A percentile compares a stretch with the other conserved stretches of the same genome.
Evolutionary conservation across 2,888 invertebrate species (phyloP).

Genomic region (Hemistola chrysoprasaria): DNA sequence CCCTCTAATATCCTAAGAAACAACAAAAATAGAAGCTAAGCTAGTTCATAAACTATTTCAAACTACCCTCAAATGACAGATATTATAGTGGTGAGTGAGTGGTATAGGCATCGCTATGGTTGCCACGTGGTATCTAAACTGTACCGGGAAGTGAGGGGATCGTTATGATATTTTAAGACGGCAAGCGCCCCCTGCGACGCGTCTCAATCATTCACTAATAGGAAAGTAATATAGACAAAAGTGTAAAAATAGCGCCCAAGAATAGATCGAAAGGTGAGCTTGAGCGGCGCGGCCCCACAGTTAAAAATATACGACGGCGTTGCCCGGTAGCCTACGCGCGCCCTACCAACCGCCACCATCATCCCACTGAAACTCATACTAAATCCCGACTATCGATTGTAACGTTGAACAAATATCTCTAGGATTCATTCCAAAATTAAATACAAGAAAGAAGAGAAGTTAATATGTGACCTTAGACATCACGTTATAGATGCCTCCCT

Average conservation of each 20-base stretch:
- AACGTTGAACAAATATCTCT: too few species aligned
- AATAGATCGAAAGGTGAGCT: slow-evolving; percentile 81
- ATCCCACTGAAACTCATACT: slow-evolving; percentile 6
- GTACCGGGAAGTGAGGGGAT: slow-evolving; percentile 41
- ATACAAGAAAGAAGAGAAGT: too few species aligned
- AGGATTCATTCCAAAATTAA: too few species aligned
- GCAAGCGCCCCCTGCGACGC: slow-evolving; percentile 79
- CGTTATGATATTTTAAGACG: slow-evolving; percentile 70
- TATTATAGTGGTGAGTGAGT: slow-evolving; percentile 40
- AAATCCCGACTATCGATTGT: slow-evolving; percentile 5
- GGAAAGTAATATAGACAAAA: slow-evolving; percentile 81
- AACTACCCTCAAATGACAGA: slow-evolving; percentile 38
- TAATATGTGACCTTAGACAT: too few species aligned
- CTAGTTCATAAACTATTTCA: slow-evolving; percentile 16
- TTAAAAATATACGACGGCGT: slow-evolving; percentile 66
- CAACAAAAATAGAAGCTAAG: slow-evolving; percentile 20
- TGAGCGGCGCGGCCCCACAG: slow-evolving; percentile 70
- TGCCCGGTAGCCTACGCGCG: slow-evolving; percentile 58
- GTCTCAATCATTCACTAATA: slow-evolving; percentile 79
- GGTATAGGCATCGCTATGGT: slow-evolving; percentile 40
- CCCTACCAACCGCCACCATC: slow-evolving; percentile 43
- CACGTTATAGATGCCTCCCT: too few species aligned
- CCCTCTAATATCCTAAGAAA: too few species aligned
- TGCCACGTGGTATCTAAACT: slow-evolving; percentile 54
- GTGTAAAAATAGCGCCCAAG: slow-evolving; percentile 73